Conservation (phyloP, 2,888 invertebrate species). For the Tridacna gigas region DNA sequence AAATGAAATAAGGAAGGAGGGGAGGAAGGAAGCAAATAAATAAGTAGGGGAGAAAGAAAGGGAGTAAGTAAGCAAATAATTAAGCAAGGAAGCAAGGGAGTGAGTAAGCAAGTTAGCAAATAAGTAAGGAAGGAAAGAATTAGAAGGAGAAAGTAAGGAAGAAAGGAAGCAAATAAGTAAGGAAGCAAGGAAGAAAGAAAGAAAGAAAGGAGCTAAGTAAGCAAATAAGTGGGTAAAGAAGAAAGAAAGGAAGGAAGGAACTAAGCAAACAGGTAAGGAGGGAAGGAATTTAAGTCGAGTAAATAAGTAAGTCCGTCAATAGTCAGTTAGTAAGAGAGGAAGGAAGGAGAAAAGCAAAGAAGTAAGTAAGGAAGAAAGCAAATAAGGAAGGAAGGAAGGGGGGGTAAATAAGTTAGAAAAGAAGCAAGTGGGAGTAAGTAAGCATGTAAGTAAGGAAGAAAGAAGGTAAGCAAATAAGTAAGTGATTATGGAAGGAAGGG, state of each 20-base stretch:
- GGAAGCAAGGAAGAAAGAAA: background rate
- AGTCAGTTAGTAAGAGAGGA: background rate
- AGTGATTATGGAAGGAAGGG: background rate
- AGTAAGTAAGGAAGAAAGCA: background rate
- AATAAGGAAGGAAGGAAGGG: background rate
- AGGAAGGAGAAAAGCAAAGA: background rate
- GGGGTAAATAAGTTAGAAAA: background rate
- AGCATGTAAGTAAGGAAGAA: background rate
- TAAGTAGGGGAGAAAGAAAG: background rate
- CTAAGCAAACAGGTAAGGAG: background rate
- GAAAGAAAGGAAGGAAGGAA: background rate
- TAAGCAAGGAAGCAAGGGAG: background rate
- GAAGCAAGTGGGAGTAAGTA: background rate
- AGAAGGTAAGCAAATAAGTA: background rate
- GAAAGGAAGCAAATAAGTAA: background rate
- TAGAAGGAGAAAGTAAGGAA: background rate
- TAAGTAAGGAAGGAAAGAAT: background rate
- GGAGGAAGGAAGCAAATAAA: background rate
- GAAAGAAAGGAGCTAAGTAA: background rate
- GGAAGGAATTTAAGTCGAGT: background rate
- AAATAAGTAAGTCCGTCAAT: background rate
- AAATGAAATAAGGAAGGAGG: background rate
- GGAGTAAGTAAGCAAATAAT: background rate
- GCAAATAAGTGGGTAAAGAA: background rate
- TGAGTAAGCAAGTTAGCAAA: background rate